These are phyloP conservation scores for Watsonalla binaria DNA, from an alignment of 2,888 invertebrate genomes.

Conservation along the genomic window DNA sequence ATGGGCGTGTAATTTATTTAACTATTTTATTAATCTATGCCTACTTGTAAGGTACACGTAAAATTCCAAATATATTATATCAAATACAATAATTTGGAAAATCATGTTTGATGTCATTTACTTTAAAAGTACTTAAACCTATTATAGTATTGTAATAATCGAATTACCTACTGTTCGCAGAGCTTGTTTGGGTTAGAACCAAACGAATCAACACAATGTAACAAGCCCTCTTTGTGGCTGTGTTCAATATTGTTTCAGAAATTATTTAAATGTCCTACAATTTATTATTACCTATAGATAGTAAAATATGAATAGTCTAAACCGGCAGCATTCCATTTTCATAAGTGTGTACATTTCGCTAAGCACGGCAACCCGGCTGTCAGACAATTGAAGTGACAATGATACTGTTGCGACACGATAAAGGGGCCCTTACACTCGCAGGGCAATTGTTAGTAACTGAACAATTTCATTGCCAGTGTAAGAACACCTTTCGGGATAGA, in stretches of 20 bases:
- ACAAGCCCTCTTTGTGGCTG: not conserved
- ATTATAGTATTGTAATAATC: no score
- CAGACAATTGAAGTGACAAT: not conserved
- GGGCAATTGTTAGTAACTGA: no score
- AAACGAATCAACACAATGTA: not conserved
- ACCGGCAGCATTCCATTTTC: conserved; percentile 3
- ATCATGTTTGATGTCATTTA: no score
- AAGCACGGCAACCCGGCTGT: not conserved
- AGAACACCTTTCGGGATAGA: no score
- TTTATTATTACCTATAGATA: not conserved
- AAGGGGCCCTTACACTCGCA: no score
- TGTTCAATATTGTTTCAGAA: not conserved
- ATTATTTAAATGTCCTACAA: not conserved
- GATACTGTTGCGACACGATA: not conserved
- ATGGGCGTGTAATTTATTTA: not conserved
- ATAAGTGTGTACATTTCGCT: not conserved
- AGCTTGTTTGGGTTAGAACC: no score
- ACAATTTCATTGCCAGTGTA: no score
- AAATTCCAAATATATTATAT: not conserved
- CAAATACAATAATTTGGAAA: not conserved
- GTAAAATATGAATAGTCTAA: not conserved
- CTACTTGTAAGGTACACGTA: no score
- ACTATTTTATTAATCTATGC: not conserved
- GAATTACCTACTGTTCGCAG: no score
- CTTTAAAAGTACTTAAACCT: no score